Conservation (phyloP, 2,113 vertebrate species). For the Etia nguti region DNA sequence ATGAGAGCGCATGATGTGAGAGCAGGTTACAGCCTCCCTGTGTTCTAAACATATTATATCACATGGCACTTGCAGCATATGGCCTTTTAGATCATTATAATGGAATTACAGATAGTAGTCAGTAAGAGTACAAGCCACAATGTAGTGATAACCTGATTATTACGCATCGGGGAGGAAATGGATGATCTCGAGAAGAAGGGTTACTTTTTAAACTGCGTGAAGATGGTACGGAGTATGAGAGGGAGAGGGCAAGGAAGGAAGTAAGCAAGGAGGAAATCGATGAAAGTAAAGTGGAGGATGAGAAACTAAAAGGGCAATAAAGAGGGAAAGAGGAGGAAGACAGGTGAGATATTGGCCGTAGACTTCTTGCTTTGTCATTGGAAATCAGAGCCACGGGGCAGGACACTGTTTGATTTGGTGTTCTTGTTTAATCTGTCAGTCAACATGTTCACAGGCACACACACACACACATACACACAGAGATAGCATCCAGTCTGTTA, state of each 20-base stretch:
- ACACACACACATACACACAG: slow-evolving; percentile 1
- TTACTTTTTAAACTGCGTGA: slow-evolving; percentile 28
- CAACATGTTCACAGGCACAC: neutral
- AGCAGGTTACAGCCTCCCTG: neutral
- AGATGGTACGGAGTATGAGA: neutral
- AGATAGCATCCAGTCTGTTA: slow-evolving; percentile 28
- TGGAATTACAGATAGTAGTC: slow-evolving; percentile 50
- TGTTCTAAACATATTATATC: slow-evolving; percentile 19
- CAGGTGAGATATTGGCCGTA: slow-evolving; percentile 37
- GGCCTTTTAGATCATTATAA: slow-evolving; percentile 49
- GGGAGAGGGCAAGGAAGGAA: neutral
- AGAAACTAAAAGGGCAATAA: slow-evolving; percentile 29
- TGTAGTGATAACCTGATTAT: slow-evolving; percentile 55
- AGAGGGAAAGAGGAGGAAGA: slow-evolving; percentile 24
- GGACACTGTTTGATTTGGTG: slow-evolving; percentile 46
- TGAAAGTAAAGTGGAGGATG: slow-evolving; percentile 30
- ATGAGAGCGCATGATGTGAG: neutral
- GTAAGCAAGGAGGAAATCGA: slow-evolving; percentile 41
- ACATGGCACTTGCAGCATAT: slow-evolving; percentile 11
- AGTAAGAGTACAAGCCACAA: slow-evolving; percentile 46
- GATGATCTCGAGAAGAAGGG: slow-evolving; percentile 24
- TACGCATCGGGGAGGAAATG: slow-evolving; percentile 44
- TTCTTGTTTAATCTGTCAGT: slow-evolving; percentile 57
- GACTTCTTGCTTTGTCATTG: slow-evolving; percentile 54
- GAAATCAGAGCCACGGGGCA: slow-evolving; percentile 34